Conservation (phyloP, 1,140 invertebrate genomes). For the Tribolium castaneum region DNA sequence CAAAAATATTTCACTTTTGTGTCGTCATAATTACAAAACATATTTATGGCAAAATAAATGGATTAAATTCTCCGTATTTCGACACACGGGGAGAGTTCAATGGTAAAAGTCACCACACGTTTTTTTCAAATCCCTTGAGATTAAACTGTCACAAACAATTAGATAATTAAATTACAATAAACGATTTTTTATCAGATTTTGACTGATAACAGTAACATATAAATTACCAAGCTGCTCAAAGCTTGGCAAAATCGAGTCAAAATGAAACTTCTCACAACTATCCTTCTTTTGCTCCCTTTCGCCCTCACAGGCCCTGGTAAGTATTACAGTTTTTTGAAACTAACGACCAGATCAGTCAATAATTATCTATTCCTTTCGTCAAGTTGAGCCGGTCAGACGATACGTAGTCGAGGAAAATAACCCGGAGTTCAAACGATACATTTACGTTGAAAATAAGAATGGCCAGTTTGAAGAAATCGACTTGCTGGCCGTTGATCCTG, state of each 20-base stretch:
- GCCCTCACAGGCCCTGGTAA: constrained; percentile 24
- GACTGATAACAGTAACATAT: constrained; percentile 22
- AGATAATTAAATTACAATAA: neutral
- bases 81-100: neutral
- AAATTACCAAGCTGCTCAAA: neutral
- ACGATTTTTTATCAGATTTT: constrained; percentile 21
- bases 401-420: constrained; percentile 35
- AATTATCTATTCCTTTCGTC: neutral
- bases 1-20: too few relatives aligned
- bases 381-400: neutral
- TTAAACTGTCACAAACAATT: neutral
- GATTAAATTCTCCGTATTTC: too few relatives aligned
- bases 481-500: neutral
- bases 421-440: neutral
- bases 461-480: constrained; percentile 45
- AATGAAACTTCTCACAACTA: neutral
- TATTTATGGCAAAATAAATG: too few relatives aligned
- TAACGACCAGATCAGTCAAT: neutral
- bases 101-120: neutral
- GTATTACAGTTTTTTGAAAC: neutral
- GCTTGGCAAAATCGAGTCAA: neutral
- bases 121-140: neutral
- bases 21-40: too few relatives aligned
- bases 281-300: neutral
- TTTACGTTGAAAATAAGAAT: constrained; percentile 44